Evolutionary conservation across 2,113 vertebrate species (phyloP).

Genomic region (Poeciliopsis turrubarensis): DNA sequence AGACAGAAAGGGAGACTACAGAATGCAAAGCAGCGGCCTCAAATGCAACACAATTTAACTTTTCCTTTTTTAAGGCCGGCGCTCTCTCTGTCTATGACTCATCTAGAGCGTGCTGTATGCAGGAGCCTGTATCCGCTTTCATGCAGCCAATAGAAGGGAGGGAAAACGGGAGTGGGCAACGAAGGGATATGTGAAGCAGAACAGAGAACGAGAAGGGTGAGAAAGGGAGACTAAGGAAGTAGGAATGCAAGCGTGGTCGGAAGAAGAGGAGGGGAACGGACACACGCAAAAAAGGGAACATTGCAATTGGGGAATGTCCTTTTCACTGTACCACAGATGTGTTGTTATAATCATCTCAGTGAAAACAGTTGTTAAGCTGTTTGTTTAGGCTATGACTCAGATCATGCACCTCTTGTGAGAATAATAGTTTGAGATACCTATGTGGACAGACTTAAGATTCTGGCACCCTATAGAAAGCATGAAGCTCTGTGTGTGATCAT

Average conservation of each 20-base stretch:
- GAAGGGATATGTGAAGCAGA: conserved; percentile 56
- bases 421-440: conserved; percentile 10
- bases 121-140: conserved; percentile 23
- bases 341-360: conserved; percentile 43
- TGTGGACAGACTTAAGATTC: conserved; percentile 15
- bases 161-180: conserved; percentile 26
- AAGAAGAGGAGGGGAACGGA: conserved; percentile 57
- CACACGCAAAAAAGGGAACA: conserved; percentile 20
- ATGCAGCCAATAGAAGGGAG: conserved; percentile 17
- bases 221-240: conserved; percentile 55
- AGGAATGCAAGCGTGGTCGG: conserved; percentile 64
- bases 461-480: conserved; percentile 20
- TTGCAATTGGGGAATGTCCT: conserved; percentile 37
- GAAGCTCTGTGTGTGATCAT: conserved; percentile 27
- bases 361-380: conserved; percentile 35
- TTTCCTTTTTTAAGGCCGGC: background rate
- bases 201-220: conserved; percentile 59
- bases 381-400: conserved; percentile 11
- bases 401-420: conserved; percentile 8
- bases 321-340: conserved; percentile 27
- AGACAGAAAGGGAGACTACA: conserved; percentile 21
- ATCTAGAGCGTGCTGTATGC: conserved; percentile 11
- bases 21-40: conserved; percentile 43
- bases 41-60: conserved; percentile 8
- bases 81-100: conserved; percentile 2